These are phyloP conservation scores for Agonopterix subpropinquella DNA, from an alignment of 2,888 invertebrate genomes.

Conservation along the genomic window DNA sequence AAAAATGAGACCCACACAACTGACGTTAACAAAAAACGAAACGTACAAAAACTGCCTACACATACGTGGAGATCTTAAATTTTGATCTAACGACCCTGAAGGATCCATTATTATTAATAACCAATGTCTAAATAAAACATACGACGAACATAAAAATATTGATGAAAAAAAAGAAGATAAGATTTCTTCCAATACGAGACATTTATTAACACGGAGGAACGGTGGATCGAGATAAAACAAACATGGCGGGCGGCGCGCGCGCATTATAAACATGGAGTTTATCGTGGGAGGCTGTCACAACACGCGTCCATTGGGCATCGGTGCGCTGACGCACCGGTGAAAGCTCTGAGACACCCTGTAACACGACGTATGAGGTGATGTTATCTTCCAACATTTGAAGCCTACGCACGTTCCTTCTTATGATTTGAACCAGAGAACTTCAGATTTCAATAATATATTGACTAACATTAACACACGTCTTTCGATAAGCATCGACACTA, in stretches of 20 bases:
- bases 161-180: conserved; percentile 46
- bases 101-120: conserved; percentile 72
- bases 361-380: conserved; percentile 52
- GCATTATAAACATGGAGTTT: conserved; percentile 65
- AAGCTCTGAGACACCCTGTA: conserved; percentile 61
- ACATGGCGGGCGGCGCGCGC: conserved; percentile 71
- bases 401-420: conserved; percentile 53
- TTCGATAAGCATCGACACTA: conserved; percentile 27
- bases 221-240: conserved; percentile 73
- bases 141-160: conserved; percentile 54
- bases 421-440: conserved; percentile 30
- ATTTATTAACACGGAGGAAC: conserved; percentile 69
- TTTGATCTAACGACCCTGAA: conserved; percentile 65
- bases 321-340: conserved; percentile 53
- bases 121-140: conserved; percentile 71
- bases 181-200: conserved; percentile 57
- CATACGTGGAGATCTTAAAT: conserved; percentile 57
- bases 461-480: conserved; percentile 37
- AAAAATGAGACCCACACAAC: conserved; percentile 62
- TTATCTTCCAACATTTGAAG: conserved; percentile 52
- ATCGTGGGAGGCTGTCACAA: conserved; percentile 76
- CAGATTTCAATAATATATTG: conserved; percentile 32
- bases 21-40: conserved; percentile 50
- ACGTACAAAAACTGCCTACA: conserved; percentile 52
- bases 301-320: conserved; percentile 55